phyloP scores from a whole-genome alignment of 30 jellyfish, hydroid and myxozoan species.

The Rhopilema esculentum region DNA sequence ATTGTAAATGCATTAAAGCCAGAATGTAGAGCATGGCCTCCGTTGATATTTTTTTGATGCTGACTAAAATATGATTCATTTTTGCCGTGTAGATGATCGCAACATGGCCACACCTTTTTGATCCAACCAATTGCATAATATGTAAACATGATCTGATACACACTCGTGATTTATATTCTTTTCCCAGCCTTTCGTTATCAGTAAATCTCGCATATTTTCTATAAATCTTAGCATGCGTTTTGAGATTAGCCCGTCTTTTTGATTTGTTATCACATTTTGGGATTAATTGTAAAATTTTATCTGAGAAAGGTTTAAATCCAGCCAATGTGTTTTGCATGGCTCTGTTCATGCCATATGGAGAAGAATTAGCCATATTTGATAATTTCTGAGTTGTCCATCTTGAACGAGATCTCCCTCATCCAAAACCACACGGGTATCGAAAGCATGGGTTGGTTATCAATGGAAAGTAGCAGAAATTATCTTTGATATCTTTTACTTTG shows the following conservation, averaged over 20 bases:
- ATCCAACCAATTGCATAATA: not conserved
- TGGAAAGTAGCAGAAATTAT: not conserved
- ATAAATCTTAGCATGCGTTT: not conserved
- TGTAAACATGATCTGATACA: not conserved
- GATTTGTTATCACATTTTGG: not conserved
- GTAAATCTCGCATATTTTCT: not conserved
- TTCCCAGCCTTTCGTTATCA: not conserved
- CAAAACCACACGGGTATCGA: not conserved
- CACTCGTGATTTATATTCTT: not conserved
- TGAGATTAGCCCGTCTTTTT: not conserved
- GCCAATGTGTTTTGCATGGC: not conserved
- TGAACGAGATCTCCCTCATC: not conserved
- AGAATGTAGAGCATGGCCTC: too few species aligned
- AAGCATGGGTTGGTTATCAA: not conserved
- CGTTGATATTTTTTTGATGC: too few species aligned
- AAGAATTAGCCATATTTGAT: not conserved
- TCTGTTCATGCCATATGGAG: not conserved
- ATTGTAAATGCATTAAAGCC: too few species aligned
- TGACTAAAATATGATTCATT: too few species aligned
- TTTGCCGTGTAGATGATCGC: not conserved
- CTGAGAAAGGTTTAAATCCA: not conserved
- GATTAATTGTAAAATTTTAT: not conserved
- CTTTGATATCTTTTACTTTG: not conserved
- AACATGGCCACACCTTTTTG: not conserved
- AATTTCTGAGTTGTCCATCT: slow-evolving; percentile 9